Percentiles rank a stretch among this genome's conserved stretches.
Evolutionary conservation across 2,113 vertebrate genomes (phyloP).

Genomic region (Paradisaea rubra): DNA sequence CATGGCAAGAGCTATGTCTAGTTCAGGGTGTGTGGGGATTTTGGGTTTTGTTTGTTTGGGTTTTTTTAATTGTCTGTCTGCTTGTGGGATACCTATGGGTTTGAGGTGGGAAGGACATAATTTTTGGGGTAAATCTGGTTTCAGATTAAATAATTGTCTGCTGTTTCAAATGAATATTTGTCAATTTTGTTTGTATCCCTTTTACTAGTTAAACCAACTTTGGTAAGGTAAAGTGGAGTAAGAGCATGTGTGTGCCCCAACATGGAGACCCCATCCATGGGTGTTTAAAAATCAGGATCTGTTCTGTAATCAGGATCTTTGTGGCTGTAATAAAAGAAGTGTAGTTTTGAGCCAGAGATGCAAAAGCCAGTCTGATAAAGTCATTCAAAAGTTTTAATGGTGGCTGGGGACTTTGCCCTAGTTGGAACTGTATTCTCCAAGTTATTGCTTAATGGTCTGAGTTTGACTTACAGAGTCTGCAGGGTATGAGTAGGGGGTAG

Average conservation of each 20-base stretch:
- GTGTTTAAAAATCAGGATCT: neutral
- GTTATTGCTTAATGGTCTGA: neutral
- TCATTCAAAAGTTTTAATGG: neutral
- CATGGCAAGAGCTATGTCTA: neutral
- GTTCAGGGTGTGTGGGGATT: accelerated
- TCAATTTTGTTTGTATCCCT: accelerated
- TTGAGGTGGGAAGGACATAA: neutral
- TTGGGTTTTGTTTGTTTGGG: neutral
- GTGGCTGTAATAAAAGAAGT: neutral
- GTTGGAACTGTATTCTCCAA: neutral
- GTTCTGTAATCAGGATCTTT: neutral
- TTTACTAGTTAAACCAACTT: neutral
- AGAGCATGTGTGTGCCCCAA: neutral
- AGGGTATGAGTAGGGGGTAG: neutral
- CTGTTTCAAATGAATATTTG: neutral
- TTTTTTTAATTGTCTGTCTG: neutral
- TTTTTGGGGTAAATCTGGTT: neutral
- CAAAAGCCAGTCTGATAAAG: neutral
- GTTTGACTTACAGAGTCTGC: neutral
- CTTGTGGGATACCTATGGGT: neutral
- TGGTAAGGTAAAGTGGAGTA: neutral
- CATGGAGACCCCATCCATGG: neutral
- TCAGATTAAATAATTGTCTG: neutral
- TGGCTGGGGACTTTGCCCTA: neutral
- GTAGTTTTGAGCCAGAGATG: neutral